Evolutionary conservation across 2,797 vertebrate species (phyloP).

Genomic region (Hoplostethus atlanticus): DNA sequence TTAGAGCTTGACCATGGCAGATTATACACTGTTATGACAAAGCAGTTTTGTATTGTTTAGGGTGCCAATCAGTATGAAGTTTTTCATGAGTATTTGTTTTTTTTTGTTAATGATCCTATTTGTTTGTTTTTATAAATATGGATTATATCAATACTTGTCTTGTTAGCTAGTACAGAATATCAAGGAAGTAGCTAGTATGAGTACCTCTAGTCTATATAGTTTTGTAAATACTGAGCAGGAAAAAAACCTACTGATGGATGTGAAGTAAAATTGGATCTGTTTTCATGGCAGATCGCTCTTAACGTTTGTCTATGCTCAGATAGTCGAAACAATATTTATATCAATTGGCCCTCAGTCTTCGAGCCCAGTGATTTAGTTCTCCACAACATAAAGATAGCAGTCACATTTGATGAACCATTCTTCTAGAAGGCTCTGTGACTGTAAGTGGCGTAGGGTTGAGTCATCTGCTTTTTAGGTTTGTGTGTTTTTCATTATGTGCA

Average conservation of each 20-base stretch:
- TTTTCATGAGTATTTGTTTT: conserved; percentile 41
- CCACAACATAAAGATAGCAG: conserved; percentile 2
- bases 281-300: conserved; percentile 66
- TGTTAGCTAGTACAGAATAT: conserved; percentile 82
- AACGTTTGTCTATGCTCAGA: conserved; percentile 74
- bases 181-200: conserved; percentile 83
- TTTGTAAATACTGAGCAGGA: conserved; percentile 82
- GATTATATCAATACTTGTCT: conserved; percentile 82
- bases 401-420: conserved; percentile 1
- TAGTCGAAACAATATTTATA: conserved; percentile 78
- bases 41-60: conserved; percentile 23
- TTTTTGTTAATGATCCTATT: conserved; percentile 61
- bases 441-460: conserved; percentile 26
- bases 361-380: conserved; percentile 54
- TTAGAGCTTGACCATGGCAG: conserved; percentile 42
- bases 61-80: conserved; percentile 71
- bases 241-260: conserved; percentile 65
- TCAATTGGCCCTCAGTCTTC: conserved; percentile 33
- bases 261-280: conserved; percentile 74
- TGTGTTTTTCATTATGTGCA: conserved; percentile 57
- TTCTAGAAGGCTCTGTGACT: conserved; percentile 21
- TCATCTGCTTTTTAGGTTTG: conserved; percentile 48
- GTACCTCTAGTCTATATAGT: conserved; percentile 83
- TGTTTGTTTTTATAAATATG: conserved; percentile 67
- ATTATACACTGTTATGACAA: conserved; percentile 36